Base-by-base conservation (phyloP, 2,888 invertebrate species). In the Epistrophella euchroma region DNA sequence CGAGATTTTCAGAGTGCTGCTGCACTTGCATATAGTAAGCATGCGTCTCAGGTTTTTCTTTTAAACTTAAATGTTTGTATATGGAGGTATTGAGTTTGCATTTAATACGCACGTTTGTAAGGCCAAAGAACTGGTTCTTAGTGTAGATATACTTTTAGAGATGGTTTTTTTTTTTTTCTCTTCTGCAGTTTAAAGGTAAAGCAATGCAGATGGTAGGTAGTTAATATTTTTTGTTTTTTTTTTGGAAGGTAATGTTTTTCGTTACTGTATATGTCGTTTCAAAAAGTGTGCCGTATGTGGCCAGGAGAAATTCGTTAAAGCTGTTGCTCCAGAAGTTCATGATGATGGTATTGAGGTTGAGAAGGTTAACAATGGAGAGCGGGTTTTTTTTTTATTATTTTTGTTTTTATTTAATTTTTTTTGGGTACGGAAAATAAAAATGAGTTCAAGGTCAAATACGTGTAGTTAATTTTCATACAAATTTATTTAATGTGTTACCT, bases 261-360 rank as follows among this genome's bases (percentile, higher is more conserved):
- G 22, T 52, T 52, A 15, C 17, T n/a, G 50, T 40, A 47, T 52
- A 9, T 32, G 35, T 45, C 9, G 17, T 6, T 50, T 5, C 9
- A 73, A 79, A 79, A 79, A 80, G 79, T 80, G 79, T 80, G 73
- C 73, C 79, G 79, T 73, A 60, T 73, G 66, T 78, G 52, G 7
- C 56, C 28, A 55, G 62, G 76, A 58, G 66, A 76, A 72, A 76
- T 64, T 72, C 47, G 17, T 19, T 40, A 68, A 68, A 71, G 62
- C 22, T 47, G 74, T 60, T 68, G 10, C 32, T 28, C 17, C 45
- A 15, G 35, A 50, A 43, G 52, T 52, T 52, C 25, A 25, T 25
- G 52, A 25, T 22, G 22, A 32, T 28, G 4, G 11, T 79, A 71
- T 58, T 84, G 70, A 74, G 62, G 62, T 74, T 74, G 58, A 64